Evolutionary conservation across 2,113 vertebrate genomes (phyloP), one percentile per base, ranked within the genome.

Genomic region (Halichoerus grypus): DNA sequence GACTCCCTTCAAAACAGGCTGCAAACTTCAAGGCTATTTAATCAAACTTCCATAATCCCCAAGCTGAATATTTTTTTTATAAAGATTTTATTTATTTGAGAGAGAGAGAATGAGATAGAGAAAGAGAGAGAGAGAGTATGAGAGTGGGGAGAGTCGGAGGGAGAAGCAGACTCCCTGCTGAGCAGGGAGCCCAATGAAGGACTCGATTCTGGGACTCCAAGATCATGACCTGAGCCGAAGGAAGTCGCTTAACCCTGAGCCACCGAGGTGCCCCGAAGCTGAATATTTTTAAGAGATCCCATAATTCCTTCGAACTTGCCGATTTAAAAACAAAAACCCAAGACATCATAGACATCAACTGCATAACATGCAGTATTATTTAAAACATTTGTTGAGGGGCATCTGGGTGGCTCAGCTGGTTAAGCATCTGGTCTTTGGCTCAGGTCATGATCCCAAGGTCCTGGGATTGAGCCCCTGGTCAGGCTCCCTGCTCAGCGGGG

Each of bases 261-360:
- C 46, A 46, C 46, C 46, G 1, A 46, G 46, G 46, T 46, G 8
- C 46, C 46, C 36, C 16, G 89, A 88, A 90, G 55, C 51, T 61
- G 16, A 84, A 13, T 76, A 95, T 61, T 88, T 91, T 82, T 46
- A 88, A 94, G 82, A 96, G 22, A 90, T 86, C 65, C 85, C 76
- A 74, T 49, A 88, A 92, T 81, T 92, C 46, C 61, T 96, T 55
- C 1, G 15, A 96, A 81, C 31, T 81, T 92, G 85, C 1, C 42
- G 76, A 71, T 80, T 87, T 57, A 97, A 88, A 97, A 94, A 74
- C 49, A 81, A 85, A 95, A 88, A 84, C 13, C 22, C 26, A 92
- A 92, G 72, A 61, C n/a, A 85, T 39, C 61, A 79, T 2, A 74
- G 46, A 39, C 24, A 85, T n/a, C 93, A 96, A 79, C 31, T 67